phyloP scores from a whole-genome alignment of 2,888 invertebrate species.

The Lymantria monacha region DNA sequence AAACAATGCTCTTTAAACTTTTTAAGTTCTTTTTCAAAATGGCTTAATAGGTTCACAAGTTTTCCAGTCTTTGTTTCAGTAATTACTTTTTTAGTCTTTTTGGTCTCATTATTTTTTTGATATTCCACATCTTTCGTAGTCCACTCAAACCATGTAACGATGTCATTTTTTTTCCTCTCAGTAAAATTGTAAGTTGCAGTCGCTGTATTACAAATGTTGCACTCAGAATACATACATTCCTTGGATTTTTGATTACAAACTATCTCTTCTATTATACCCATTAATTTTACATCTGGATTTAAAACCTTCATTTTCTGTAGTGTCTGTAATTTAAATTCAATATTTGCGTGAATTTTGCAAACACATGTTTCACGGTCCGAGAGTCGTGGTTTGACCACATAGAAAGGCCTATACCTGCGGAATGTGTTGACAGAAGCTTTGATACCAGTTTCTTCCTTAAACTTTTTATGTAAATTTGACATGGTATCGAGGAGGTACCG shows the following conservation, averaged over 20 bases:
- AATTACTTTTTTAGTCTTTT: not conserved
- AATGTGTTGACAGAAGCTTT: not conserved
- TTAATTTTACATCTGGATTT: not conserved
- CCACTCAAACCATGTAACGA: not conserved
- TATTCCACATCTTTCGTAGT: not conserved
- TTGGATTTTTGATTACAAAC: not conserved
- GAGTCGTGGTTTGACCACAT: not conserved
- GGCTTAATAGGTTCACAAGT: not conserved
- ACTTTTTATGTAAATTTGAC: not conserved
- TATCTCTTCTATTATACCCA: not conserved
- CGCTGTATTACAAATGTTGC: not conserved
- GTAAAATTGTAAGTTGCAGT: not conserved
- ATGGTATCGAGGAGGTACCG: not conserved
- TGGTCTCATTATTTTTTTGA: not conserved
- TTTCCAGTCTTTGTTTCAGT: not conserved
- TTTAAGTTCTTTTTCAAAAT: conserved; percentile 10
- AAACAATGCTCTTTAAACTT: conserved; percentile 12
- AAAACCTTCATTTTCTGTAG: not conserved
- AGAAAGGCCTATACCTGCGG: not conserved
- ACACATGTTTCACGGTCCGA: not conserved
- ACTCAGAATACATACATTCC: not conserved
- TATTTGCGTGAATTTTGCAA: not conserved
- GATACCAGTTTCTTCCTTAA: not conserved
- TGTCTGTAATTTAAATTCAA: not conserved
- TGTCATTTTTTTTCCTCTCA: not conserved